Evolutionary conservation across 1,140 invertebrate genomes (phyloP), one percentile per base, ranked within the genome.

Genomic region (Wiebesia pumilae): DNA sequence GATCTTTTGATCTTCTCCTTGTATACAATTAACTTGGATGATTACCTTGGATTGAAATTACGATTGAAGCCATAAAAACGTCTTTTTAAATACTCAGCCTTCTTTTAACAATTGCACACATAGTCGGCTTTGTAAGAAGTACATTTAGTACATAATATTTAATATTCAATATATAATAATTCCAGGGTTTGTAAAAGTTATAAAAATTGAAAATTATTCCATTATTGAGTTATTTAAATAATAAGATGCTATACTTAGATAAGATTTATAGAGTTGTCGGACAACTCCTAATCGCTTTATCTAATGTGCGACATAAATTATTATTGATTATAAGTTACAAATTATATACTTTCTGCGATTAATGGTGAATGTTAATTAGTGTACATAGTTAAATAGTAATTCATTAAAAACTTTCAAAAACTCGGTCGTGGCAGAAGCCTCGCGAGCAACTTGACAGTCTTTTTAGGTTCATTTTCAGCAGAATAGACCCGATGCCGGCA

Each of bases 391-490:
- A 83, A 78, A 69, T 33, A 67, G 40, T n/a, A 38, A 86, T 82
- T 83, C 85, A 83, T 83, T 86, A 86, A 78, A 86, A 86, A 58
- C 7, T 62, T 35, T n/a, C 14, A 40, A 62, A 43, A 84, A 62
- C n/a, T n/a, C 14, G 58, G 67, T 9, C n/a, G 24, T 21, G 81
- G 16, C 65, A 27, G 43, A 4, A n/a, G n/a, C 3, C 43, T 40
- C 62, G 43, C 3, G 9, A 43, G 10, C 62, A 38, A 62, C 47
- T 62, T 71, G 75, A 73, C 43, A 62, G 40, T 79, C 77, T 83
- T 86, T 77, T 77, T 33, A 38, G 58, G 80, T 83, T 83, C 58
- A 83, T 82, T 86, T 86, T 86, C 80, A 67, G 33, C 0, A 65
- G 77, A 85, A 81, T 85, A 85, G 84, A 85, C 62, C 78, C 84